These are phyloP conservation scores for Mormyrus lacerda DNA, from an alignment of 2,113 vertebrate genomes.

Conservation along the genomic window DNA sequence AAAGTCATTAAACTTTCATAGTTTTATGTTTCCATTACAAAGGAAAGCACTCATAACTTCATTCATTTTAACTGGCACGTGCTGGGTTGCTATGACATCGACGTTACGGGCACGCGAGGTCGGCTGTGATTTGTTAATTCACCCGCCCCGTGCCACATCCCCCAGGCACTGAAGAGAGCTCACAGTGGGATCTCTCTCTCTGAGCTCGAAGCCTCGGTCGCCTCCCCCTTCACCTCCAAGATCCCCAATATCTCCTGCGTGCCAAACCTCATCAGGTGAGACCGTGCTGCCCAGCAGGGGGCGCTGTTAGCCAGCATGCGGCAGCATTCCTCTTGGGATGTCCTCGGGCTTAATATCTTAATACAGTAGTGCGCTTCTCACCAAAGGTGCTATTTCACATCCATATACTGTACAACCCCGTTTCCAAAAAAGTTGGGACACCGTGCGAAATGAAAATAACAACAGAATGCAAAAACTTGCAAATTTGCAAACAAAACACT, in stretches of 20 bases:
- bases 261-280: conserved; percentile 90
- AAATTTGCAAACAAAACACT: no score
- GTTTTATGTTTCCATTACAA: neutral
- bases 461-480: no score
- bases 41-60: neutral
- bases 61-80: neutral
- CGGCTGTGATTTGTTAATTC: neutral
- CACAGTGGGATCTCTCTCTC: conserved; percentile 93
- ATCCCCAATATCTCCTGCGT: conserved; percentile 96
- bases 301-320: neutral
- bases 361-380: neutral
- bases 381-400: neutral
- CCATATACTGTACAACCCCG: no score
- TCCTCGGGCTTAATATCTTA: neutral
- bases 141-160: neutral
- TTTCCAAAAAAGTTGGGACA: no score
- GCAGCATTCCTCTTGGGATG: neutral
- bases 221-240: conserved; percentile 92
- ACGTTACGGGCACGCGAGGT: neutral
- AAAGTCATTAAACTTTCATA: neutral
- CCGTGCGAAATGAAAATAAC: no score
- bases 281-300: neutral
- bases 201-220: conserved; percentile 93
- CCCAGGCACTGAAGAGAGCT: conserved; percentile 87
- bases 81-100: neutral